Percentiles rank a stretch among this genome's conserved stretches.
These are phyloP conservation scores for Actinemys pallida DNA, from an alignment of 2,113 vertebrate genomes.

Conservation along the genomic window DNA sequence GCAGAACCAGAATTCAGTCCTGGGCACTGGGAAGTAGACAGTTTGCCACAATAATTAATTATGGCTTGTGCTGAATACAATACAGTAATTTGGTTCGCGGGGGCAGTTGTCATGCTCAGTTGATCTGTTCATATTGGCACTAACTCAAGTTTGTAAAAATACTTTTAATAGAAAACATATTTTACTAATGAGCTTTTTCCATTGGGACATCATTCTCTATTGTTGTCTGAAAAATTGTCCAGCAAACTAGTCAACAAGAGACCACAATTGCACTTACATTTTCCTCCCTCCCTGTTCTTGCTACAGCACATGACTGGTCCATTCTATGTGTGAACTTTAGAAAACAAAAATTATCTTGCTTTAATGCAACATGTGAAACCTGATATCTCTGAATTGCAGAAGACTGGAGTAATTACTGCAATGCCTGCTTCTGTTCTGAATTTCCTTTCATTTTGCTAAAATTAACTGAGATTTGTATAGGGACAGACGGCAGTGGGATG, in stretches of 20 bases:
- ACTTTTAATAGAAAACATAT: not conserved
- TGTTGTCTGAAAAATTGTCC: not conserved
- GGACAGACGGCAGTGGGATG: not conserved
- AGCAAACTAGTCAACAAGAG: not conserved
- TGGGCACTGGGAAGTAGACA: not conserved
- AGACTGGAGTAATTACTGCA: not conserved
- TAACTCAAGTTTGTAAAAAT: not conserved
- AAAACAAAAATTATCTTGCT: not conserved
- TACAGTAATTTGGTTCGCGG: not conserved
- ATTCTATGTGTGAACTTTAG: not conserved
- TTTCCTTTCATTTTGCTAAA: not conserved
- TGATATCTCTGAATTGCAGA: not conserved
- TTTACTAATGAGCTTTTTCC: slow-evolving; percentile 40
- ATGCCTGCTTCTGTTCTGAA: not conserved
- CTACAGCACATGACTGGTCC: not conserved
- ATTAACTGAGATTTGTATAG: not conserved
- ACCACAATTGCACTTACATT: not conserved
- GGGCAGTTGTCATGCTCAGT: not conserved
- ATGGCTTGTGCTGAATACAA: not conserved
- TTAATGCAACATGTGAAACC: not conserved
- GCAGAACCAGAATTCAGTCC: not conserved
- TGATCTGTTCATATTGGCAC: not conserved
- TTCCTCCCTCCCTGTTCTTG: not conserved
- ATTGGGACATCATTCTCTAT: not conserved
- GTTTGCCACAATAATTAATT: not conserved